Base-by-base conservation (phyloP, 2,113 vertebrate species). In the Coreoperca whiteheadi region DNA sequence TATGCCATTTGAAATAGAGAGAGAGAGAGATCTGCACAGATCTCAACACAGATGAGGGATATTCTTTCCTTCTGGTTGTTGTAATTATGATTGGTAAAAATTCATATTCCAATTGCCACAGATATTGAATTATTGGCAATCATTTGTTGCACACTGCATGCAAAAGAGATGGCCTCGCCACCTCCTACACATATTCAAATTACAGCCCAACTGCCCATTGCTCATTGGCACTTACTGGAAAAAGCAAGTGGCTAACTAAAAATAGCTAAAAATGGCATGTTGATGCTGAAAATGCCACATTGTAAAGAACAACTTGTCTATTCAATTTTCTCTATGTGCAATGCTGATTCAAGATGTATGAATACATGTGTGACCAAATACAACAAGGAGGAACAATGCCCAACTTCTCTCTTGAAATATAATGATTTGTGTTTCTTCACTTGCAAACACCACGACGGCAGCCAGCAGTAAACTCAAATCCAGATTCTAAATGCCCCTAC, bases 131-230 rank as follows among this genome's bases (percentile, higher is more conserved):
- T 37, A 60, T 8, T 60, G 73, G 5, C 1, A 3, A 54, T 39
- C 56, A 64, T 80, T 71, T 54, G 7, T 53, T 85, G 51, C 25
- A 57, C n/a, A 20, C 11, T 83, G 51, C 79, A 73, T 15, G 25
- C 21, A 81, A 74, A 86, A 67, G 34, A 74, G 39, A 84, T 71
- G 50, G 41, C 32, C 6, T 64, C 50, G 11, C 43, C 61, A 34
- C 39, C 68, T 77, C 71, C 71, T 74, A 59, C 82, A 67, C 46
- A 39, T 69, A 77, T 80, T 80, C 48, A 53, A 78, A 83, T 77
- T 59, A 11, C 37, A 57, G 69, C 56, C 41, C 41, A 37, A 71
- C 75, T 60, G 75, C 11, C 46, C 50, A 37, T 74, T 71, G 73
- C 61, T 67, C 11, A 34, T 9, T 67, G 68, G n/a, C 57, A n/a